Evolutionary conservation across 2,113 vertebrate genomes (phyloP), one percentile per base, ranked within the genome.

Genomic region (Silurus glanis): DNA sequence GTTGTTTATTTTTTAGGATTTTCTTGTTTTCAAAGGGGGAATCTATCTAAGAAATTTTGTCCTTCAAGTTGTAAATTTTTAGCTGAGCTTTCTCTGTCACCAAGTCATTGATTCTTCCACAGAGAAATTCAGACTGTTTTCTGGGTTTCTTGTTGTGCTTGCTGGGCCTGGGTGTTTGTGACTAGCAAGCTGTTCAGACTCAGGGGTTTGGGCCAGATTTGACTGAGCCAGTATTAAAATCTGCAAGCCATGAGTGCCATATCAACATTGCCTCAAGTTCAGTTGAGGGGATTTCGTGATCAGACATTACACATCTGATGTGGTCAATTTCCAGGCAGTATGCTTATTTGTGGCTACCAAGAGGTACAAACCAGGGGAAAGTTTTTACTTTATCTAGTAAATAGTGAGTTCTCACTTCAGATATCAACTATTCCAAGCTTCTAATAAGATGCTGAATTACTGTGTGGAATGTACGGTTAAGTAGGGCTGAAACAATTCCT

Each of bases 71-170:
- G 72, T 75, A 75, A 12, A 75, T 23, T 51, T 75, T n/a, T 47
- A 75, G 21, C 4, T 23, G 10, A 75, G 47, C 10, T 6, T 51
- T 75, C 21, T 75, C 5, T 53, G 47, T 72, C 8, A 3, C 69
- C 7, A 72, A 47, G 37, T 72, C 69, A 47, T 9, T 72, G 37
- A 72, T 72, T 72, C 16, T 47, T 47, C 69, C 19, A 19, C 16
- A 72, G 69, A 19, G 69, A 47, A 47, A 47, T 72, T 72, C 69
- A 72, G 69, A 72, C 5, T n/a, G 45, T 74, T 53, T 74, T 75
- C 47, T 75, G 72, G 72, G 72, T 21, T 53, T 75, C 47, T 6
- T 53, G 71, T 23, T 21, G 37, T 49, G 45, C 45, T 49, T 74
- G 28, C 28, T 19, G 16, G 28, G 14, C 67, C 67, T 71, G 67